Evolutionary conservation across 2,888 invertebrate species (phyloP), one percentile per base, ranked within the genome.

Genomic region (Agrotis clavis): DNA sequence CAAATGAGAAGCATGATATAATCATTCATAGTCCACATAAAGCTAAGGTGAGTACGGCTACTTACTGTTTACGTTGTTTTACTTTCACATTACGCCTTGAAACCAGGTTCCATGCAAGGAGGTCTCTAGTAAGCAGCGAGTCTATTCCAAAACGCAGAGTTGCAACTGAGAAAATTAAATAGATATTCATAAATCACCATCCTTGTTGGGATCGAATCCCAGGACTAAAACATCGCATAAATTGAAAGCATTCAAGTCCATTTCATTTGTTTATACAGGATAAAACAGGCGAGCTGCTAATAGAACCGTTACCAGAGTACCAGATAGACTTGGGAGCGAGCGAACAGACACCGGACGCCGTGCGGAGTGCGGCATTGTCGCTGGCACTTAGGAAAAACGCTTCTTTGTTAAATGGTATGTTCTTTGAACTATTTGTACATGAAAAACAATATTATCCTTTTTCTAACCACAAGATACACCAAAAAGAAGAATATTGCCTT

Each of bases 301-400:
- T 95, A 50, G 95, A 95, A 67, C 94, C 95, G 0, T 86, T 93
- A 30, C 90, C 91, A 2, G 95, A 96, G 68, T 96, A 94, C 77
- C 96, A 96, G 83, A 50, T 94, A 11, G 95, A 96, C 6, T 19
- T 94, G 69, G 96, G 94, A 1, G 95, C 81, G 1, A 88, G 89
- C 62, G 72, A 76, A 14, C 90, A 85, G 72, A 70, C 92, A 0
- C 71, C 72, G 0, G 88, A 89, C 48, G 89, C 77, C 47, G 9
- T 88, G 0, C 80, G 82, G 0, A 86, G 89, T 3, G 35, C 90
- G 0, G 90, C 92, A 0, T 88, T 96, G 0, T 86, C 93, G 0
- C 85, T 94, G 11, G 72, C 88, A 53, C 80, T 96, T 1, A 82
- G 94, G 64, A 84, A 84, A 4, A 86, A 91, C 5, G 91, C 93